phyloP scores from a whole-genome alignment of 2,888 invertebrate species.

The Calliopum simillimum region DNA sequence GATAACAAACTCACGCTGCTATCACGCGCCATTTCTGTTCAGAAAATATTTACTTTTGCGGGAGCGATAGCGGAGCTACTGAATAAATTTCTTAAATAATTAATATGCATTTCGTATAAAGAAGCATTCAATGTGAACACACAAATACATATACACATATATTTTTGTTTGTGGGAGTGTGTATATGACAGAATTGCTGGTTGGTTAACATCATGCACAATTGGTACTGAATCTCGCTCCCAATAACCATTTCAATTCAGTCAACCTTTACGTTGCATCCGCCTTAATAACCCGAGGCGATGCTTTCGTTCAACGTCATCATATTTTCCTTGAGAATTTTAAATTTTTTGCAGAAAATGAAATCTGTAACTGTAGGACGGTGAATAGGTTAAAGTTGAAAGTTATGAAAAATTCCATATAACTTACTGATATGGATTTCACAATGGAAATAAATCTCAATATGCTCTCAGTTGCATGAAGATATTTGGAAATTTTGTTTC shows the following conservation, averaged over 20 bases:
- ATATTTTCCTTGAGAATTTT: slow-evolving; percentile 35
- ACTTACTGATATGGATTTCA: no score
- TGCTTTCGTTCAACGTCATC: slow-evolving; percentile 24
- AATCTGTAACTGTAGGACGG: background rate
- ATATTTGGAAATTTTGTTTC: no score
- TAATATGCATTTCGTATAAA: slow-evolving; percentile 17
- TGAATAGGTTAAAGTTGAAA: no score
- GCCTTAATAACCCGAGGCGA: slow-evolving; percentile 28
- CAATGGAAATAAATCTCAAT: no score
- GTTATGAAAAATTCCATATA: no score
- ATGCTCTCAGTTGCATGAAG: no score
- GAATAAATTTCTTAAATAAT: slow-evolving; percentile 33
- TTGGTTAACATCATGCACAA: slow-evolving; percentile 22
- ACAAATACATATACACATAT: no score
- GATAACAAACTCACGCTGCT: background rate
- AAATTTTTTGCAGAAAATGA: slow-evolving; percentile 30
- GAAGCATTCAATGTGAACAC: background rate
- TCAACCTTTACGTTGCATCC: slow-evolving; percentile 2
- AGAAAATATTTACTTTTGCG: slow-evolving; percentile 35
- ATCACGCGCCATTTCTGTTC: slow-evolving; percentile 39
- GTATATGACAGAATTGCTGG: background rate
- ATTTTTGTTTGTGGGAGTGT: background rate
- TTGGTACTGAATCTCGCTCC: background rate
- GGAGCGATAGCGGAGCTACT: slow-evolving; percentile 7
- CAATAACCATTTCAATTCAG: background rate